A percentile compares a stretch with the other conserved stretches of the same genome.
Evolutionary conservation across 2,888 invertebrate genomes (phyloP).

Genomic region (Cryptocephalus primarius): DNA sequence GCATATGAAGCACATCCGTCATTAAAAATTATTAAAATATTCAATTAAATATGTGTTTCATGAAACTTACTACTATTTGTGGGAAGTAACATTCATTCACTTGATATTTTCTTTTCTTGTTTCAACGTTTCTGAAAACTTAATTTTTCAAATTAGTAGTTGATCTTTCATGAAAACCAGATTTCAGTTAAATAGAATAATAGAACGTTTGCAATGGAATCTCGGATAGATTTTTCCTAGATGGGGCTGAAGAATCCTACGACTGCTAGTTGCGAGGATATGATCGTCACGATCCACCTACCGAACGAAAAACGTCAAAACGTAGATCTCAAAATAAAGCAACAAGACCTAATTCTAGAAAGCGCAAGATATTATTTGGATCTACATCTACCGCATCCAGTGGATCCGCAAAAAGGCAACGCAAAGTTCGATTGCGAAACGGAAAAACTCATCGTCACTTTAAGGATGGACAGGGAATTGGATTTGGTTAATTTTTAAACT

Average conservation of each 20-base stretch:
- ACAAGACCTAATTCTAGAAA: conserved; percentile 49
- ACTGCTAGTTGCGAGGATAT: conserved; percentile 55
- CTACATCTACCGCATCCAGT: conserved; percentile 73
- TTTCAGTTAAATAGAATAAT: too few relatives aligned
- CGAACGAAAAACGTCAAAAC: conserved; percentile 63
- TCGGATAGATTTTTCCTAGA: too few relatives aligned
- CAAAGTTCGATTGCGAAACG: conserved; percentile 61
- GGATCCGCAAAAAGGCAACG: conserved; percentile 69
- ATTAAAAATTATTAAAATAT: too few relatives aligned
- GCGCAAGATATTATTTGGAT: conserved; percentile 56
- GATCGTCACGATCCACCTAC: conserved; percentile 64
- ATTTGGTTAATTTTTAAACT: conserved; percentile 72
- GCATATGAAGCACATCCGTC: too few relatives aligned
- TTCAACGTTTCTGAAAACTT: too few relatives aligned
- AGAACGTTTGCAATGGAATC: too few relatives aligned
- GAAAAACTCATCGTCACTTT: conserved; percentile 61
- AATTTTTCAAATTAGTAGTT: too few relatives aligned
- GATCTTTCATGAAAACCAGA: too few relatives aligned
- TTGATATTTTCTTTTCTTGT: too few relatives aligned
- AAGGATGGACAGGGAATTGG: conserved; percentile 67
- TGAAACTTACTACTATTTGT: too few relatives aligned
- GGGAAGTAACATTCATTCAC: too few relatives aligned
- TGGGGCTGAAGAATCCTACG: conserved; percentile 26
- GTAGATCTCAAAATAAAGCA: conserved; percentile 60
- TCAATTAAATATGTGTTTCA: too few relatives aligned